Percentiles rank a stretch among this genome's conserved stretches.
Conservation (phyloP, 2,888 invertebrate genomes). For the Ochropleura leucogaster region DNA sequence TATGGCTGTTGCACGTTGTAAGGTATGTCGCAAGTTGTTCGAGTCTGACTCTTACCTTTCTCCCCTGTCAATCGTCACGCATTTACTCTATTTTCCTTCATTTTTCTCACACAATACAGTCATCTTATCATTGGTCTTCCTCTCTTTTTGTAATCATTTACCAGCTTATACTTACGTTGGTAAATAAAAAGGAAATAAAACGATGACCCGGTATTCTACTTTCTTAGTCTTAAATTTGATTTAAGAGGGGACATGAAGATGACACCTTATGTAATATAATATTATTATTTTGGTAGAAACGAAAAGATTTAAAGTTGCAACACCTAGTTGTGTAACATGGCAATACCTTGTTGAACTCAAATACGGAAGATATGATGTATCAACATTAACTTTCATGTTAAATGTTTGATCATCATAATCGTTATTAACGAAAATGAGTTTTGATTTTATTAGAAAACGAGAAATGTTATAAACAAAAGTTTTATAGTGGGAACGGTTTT, state of each 20-base stretch:
- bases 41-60: too few relatives aligned
- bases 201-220: neutral
- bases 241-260: neutral
- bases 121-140: too few relatives aligned
- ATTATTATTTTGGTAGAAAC: neutral
- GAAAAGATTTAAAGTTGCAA: constrained; percentile 28
- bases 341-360: constrained; percentile 17
- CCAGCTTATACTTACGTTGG: too few relatives aligned
- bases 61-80: too few relatives aligned
- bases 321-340: constrained; percentile 38
- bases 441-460: constrained; percentile 29
- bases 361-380: constrained; percentile 51
- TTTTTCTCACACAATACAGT: too few relatives aligned
- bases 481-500: neutral
- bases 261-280: constrained; percentile 20
- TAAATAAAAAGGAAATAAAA: neutral
- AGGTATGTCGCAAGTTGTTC: too few relatives aligned
- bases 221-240: neutral
- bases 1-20: too few relatives aligned
- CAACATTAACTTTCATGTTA: constrained; percentile 41
- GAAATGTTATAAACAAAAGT: constrained; percentile 8
- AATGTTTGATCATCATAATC: constrained; percentile 27
- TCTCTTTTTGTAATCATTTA: too few relatives aligned
- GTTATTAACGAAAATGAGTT: constrained; percentile 31
- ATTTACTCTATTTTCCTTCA: too few relatives aligned